phyloP scores from a whole-genome alignment of 2,797 vertebrate genomes.

The Taeniopygia guttata region DNA sequence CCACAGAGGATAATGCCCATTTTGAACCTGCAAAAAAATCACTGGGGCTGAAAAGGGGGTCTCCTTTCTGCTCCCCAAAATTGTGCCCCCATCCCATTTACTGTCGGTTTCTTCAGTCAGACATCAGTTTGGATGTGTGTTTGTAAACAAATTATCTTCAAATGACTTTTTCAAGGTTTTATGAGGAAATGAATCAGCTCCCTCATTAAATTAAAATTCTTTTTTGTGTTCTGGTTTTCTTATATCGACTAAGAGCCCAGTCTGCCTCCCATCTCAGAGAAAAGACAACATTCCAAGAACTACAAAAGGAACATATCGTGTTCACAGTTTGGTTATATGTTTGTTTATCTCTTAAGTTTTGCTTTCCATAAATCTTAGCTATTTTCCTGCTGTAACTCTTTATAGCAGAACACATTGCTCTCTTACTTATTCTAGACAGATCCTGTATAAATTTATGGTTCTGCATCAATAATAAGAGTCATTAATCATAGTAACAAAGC shows the following conservation, averaged over 20 bases:
- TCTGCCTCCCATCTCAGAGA: not conserved
- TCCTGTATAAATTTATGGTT: not conserved
- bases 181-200: not conserved
- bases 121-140: not conserved
- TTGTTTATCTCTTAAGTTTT: not conserved
- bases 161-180: not conserved
- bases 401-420: not conserved
- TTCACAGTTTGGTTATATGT: not conserved
- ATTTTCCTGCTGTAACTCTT: not conserved
- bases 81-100: not conserved
- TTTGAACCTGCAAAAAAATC: not conserved
- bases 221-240: not conserved
- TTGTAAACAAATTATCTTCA: not conserved
- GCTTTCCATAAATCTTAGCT: not conserved
- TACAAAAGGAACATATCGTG: not conserved
- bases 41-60: not conserved
- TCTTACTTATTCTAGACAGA: not conserved
- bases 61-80: not conserved
- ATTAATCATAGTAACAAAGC: conserved; percentile 34
- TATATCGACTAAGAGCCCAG: not conserved
- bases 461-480: conserved; percentile 30
- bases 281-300: not conserved
- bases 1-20: not conserved
- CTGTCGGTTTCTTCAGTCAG: not conserved
- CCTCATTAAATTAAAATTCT: not conserved